Conservation (phyloP, 2,888 invertebrate species). For the Tanaodytes sp. region DNA sequence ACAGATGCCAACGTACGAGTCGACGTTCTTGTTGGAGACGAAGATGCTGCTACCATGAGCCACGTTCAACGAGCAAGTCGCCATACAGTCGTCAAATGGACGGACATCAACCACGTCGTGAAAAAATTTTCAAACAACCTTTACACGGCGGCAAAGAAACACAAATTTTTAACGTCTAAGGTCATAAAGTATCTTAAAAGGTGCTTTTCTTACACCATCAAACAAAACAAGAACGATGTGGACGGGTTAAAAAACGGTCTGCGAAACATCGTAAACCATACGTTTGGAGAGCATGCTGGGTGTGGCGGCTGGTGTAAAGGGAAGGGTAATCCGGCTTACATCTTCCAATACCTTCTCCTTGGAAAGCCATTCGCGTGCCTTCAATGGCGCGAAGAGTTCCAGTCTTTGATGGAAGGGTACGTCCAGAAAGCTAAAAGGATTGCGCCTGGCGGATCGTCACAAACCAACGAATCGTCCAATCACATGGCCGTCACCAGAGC, state of each 20-base stretch:
- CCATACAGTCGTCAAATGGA: conserved; percentile 35
- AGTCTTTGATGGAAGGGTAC: conserved; percentile 17
- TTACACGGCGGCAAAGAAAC: conserved; percentile 18
- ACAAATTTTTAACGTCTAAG: conserved; percentile 13
- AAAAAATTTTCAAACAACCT: conserved; percentile 35
- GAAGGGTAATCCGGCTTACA: not conserved
- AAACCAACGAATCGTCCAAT: conserved; percentile 44
- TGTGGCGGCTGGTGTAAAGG: conserved; percentile 39
- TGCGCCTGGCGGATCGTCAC: conserved; percentile 41
- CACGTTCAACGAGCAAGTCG: conserved; percentile 19
- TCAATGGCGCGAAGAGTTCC: conserved; percentile 15
- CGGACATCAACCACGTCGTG: conserved; percentile 27
- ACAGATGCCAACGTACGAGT: conserved; percentile 29
- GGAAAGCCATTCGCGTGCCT: conserved; percentile 26
- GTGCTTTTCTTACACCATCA: conserved; percentile 8
- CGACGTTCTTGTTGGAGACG: conserved; percentile 8
- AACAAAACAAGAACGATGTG: conserved; percentile 14
- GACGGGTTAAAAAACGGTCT: conserved; percentile 7
- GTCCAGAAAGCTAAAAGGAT: conserved; percentile 25
- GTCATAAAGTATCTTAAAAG: conserved; percentile 33
- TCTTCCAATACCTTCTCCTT: conserved; percentile 19
- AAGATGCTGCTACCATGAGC: conserved; percentile 19
- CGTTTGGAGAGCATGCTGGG: conserved; percentile 28
- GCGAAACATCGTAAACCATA: conserved; percentile 27
- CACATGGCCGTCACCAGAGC: conserved; percentile 19